Conservation (phyloP, 2,797 vertebrate genomes). For the Aplochiton taeniatus region DNA sequence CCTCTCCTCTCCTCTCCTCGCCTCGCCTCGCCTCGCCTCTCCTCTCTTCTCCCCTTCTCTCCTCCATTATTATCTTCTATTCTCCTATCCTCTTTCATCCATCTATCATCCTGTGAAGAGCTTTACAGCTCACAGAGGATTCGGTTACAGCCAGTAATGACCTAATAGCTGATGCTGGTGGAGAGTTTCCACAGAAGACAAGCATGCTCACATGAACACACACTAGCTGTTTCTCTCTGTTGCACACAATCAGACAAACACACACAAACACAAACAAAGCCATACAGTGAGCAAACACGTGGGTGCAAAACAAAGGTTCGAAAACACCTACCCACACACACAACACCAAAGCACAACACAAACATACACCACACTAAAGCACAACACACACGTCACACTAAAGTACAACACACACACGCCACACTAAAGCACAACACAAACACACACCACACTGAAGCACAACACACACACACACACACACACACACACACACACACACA, state of each 20-base stretch:
- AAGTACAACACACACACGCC: neutral
- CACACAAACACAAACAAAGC: neutral
- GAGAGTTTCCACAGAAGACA: constrained; percentile 23
- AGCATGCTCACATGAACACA: too few relatives aligned
- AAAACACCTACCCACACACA: too few relatives aligned
- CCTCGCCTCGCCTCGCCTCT: too few relatives aligned
- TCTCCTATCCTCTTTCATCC: constrained; percentile 5
- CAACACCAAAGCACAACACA: constrained; percentile 17
- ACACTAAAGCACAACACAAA: neutral
- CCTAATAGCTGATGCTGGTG: constrained; percentile 60
- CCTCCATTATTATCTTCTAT: constrained; percentile 23
- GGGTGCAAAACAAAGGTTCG: too few relatives aligned
- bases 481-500: neutral
- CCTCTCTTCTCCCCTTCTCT: neutral
- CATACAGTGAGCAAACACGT: neutral
- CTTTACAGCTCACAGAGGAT: constrained; percentile 69
- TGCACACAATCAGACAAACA: too few relatives aligned
- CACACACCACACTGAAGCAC: constrained; percentile 1
- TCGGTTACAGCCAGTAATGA: constrained; percentile 70
- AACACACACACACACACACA: neutral
- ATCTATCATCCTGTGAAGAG: constrained; percentile 50
- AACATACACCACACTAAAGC: constrained; percentile 24
- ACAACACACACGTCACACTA: constrained; percentile 8
- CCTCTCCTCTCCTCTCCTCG: too few relatives aligned
- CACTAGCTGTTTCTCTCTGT: too few relatives aligned